Evolutionary conservation across 2,888 invertebrate genomes (phyloP), one percentile per base, ranked within the genome.

Genomic region (Ochropleura leucogaster): DNA sequence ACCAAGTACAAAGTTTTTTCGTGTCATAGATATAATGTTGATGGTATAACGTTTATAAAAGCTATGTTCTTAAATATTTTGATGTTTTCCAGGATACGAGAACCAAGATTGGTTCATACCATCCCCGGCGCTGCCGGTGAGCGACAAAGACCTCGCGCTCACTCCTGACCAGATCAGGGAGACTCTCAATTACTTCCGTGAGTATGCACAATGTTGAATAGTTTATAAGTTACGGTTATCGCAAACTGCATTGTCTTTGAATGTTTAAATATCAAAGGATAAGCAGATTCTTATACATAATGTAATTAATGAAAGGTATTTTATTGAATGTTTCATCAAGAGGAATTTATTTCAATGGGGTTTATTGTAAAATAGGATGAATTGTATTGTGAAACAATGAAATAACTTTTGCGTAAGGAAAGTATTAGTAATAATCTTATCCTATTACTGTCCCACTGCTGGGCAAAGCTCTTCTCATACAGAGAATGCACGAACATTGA

Each of bases 181-280:
- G 97, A 99, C 99, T 74, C 98, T 99, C 90, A 99, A 99, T 97
- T 99, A 99, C 97, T 99, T 99, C 97, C 98, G 99, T 99, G 96
- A 99, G 99, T 98, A 96, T 71, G 67, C 60, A 70, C 70, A 51
- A 51, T 16, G 46, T 67, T 66, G 53, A n/a, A 57, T 57, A 1
- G 30, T 53, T 62, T 14, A 18, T 42, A 59, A 44, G 51, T 30
- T 16, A 47, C 12, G 6, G 14, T 64, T 8, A 46, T 49, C 53
- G 14, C 40, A 44, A 46, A 51, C 62, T 64, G 55, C 71, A 82
- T 79, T 79, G 71, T 71, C 65, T 70, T 57, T 42, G 8, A 59
- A 47, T 62, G 62, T 40, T 71, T 72, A 67, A 40, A 69, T 51
- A 49, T 66, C 10, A n/a, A 55, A 67, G 30, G 42, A 20, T 16